Evolutionary conservation across 2,888 invertebrate species (phyloP), one percentile per base, ranked within the genome.

Genomic region (Coenonympha arcania): DNA sequence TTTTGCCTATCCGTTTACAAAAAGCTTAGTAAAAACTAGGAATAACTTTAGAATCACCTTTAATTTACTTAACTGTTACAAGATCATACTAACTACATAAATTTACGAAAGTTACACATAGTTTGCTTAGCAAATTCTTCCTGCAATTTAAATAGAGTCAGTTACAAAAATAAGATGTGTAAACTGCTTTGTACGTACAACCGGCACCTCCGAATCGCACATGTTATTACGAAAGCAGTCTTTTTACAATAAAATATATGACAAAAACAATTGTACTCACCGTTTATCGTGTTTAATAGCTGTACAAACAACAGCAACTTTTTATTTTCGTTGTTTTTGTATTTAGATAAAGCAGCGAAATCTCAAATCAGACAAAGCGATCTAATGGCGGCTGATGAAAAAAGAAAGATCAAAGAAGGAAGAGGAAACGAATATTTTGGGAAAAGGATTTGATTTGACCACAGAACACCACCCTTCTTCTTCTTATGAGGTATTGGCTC

Each of bases 351-450:
- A n/a, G n/a, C n/a, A n/a, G n/a, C n/a, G n/a, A n/a, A n/a, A n/a
- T n/a, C n/a, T n/a, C n/a, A n/a, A n/a, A n/a, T n/a, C 15, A 50
- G 48, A 55, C 52, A 58, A 56, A 58, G 52, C 50, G 47, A 48
- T 33, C 36, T 48, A 54, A 53, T 57, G 56, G 56, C 55, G 52
- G 55, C 50, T 51, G 41, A 1, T 13, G 16, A 16, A 55, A 55
- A 47, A 45, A 57, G 47, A 44, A 28, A 39, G 18, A 16, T 53
- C 54, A 47, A 45, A 57, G 47, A 44, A 28, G 42, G 18, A 26
- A 3, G 1, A 28, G 8, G 3, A 15, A 39, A 43, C 6, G 13
- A 9, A 31, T 8, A 20, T 18, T n/a, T 6, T 9, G 9, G n/a
- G 2, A 1, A 6, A 19, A 19, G 11, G 6, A 28, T n/a, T n/a